Conservation (phyloP, 2,113 vertebrate genomes). For the Perccottus glenii region DNA sequence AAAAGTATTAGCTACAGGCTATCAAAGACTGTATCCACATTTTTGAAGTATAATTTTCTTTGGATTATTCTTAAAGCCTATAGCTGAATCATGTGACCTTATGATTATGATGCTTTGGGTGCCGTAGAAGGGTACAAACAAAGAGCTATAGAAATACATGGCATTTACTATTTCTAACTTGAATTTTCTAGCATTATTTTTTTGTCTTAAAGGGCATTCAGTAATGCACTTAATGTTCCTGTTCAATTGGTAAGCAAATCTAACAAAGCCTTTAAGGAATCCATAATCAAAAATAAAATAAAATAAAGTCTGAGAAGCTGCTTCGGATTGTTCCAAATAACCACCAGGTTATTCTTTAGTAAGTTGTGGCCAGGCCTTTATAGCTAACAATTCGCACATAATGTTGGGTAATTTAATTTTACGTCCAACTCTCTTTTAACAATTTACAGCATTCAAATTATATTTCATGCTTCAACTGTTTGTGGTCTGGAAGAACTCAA, state of each 20-base stretch:
- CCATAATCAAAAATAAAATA: conserved; percentile 15
- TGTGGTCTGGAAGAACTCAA: conserved; percentile 7
- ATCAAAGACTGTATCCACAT: too few relatives aligned
- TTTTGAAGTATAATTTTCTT: too few relatives aligned
- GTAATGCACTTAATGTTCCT: too few relatives aligned
- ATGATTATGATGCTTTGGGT: too few relatives aligned
- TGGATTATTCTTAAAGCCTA: too few relatives aligned
- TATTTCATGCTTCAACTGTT: conserved; percentile 48
- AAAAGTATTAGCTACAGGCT: too few relatives aligned
- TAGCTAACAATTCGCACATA: conserved; percentile 39
- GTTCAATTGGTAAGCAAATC: neutral
- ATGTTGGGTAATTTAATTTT: conserved; percentile 7
- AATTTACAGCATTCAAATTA: conserved; percentile 35
- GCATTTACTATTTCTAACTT: too few relatives aligned
- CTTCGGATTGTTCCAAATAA: conserved; percentile 42
- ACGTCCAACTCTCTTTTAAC: conserved; percentile 24
- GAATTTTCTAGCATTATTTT: too few relatives aligned
- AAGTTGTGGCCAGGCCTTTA: conserved; percentile 25
- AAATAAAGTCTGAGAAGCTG: conserved; percentile 6
- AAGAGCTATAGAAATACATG: too few relatives aligned
- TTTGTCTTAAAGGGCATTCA: too few relatives aligned
- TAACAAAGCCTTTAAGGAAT: neutral
- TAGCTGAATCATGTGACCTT: too few relatives aligned
- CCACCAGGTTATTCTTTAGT: conserved; percentile 28
- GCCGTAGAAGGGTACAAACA: too few relatives aligned